Base-by-base conservation (phyloP, 2,797 vertebrate species). In the Lithobates pipiens region DNA sequence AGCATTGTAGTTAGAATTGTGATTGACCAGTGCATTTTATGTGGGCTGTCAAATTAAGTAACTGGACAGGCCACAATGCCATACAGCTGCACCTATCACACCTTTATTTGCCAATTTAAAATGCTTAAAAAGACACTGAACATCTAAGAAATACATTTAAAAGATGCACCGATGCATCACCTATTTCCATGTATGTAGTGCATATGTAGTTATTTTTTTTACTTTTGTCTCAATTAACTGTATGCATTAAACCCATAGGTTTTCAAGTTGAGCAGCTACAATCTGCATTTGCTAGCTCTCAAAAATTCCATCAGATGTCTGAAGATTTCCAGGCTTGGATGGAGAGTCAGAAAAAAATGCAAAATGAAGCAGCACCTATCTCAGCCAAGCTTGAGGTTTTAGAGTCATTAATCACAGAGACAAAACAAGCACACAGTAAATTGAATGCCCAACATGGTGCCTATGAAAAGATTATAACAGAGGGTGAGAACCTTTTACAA, bases 241-340 rank as follows among this genome's bases (percentile, higher is more conserved):
- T 9, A 32, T 73, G 21, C 10, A 16, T 70, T 80, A 27, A 67
- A 54, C 69, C 88, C 86, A 8, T 23, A 99, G 98, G 94, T 77
- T 96, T 95, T 89, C 93, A 95, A 6, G 93, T 99, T 82, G 95
- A 97, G 88, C 96, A 97, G 88, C 95, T 99, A 88, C 98, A 96
- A 84, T 97, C 95, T 0, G 96, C 97, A 0, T 98, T 97, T 34
- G 91, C 95, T 82, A 96, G 96, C 92, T 99, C 97, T 85, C 96
- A 99, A 92, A 97, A 99, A 86, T 99, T 99, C 91, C 96, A 98
- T 89, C 96, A 97, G 89, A 98, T 95, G 91, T 99, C 97, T 50
- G 96, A 96, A 93, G 96, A 99, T 89, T 97, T 99, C 89, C 95
- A 98, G 90, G 89, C 88, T 3, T 99, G 98, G 98, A 90, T 99